These are phyloP conservation scores for Cactoblastis cactorum DNA, from an alignment of 2,888 invertebrate species.

Conservation along the genomic window DNA sequence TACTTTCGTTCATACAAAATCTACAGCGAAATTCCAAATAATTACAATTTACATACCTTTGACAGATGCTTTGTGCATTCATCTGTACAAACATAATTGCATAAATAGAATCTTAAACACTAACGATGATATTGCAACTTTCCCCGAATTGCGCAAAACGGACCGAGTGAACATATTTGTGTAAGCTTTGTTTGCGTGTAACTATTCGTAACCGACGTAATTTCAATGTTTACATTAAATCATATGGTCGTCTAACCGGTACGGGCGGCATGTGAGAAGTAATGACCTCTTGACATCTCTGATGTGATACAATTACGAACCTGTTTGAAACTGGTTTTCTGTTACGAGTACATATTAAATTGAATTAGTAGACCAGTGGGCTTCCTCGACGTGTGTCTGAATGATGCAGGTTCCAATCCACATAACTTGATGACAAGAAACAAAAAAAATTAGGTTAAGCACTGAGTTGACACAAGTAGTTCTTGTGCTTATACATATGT, in stretches of 20 bases:
- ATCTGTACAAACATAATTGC: constrained; percentile 25
- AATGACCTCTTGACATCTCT: constrained; percentile 62
- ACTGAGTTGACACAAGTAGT: no score
- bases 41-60: no score
- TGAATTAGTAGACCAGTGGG: constrained; percentile 13
- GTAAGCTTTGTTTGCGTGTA: constrained; percentile 42
- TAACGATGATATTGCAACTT: constrained; percentile 42
- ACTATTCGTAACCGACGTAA: constrained; percentile 33
- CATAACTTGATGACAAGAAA: no score
- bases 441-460: no score
- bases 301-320: constrained; percentile 27
- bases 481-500: no score
- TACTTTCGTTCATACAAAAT: no score
- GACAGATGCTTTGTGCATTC: background rate
- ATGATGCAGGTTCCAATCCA: no score
- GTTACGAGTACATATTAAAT: constrained; percentile 12
- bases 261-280: constrained; percentile 42
- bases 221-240: constrained; percentile 39
- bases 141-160: constrained; percentile 50
- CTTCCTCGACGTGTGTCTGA: no score
- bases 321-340: constrained; percentile 41
- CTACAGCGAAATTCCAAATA: no score
- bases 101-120: constrained; percentile 22
- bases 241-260: constrained; percentile 70
- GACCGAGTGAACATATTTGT: constrained; percentile 30